These are phyloP conservation scores for Eudasyphora cyanicolor DNA, from an alignment of 2,888 invertebrate species.

Conservation along the genomic window DNA sequence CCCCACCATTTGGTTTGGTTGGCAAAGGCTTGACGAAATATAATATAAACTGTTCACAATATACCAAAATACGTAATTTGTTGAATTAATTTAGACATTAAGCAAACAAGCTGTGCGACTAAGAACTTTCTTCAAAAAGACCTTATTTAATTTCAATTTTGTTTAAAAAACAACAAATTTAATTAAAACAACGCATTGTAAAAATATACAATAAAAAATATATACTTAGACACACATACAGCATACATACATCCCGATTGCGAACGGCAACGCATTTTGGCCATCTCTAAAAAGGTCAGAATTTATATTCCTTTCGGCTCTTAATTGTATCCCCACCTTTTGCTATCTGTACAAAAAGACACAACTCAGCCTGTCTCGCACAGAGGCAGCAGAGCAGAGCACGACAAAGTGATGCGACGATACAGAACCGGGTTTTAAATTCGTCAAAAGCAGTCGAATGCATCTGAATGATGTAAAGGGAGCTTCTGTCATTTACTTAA, in stretches of 20 bases:
- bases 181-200: not conserved
- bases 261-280: not conserved
- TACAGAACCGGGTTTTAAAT: too few relatives aligned
- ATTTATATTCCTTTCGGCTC: conserved; percentile 14
- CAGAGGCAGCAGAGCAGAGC: not conserved
- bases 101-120: too few relatives aligned
- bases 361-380: not conserved
- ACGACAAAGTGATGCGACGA: too few relatives aligned
- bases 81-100: not conserved
- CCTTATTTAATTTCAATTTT: conserved; percentile 23
- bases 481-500: too few relatives aligned
- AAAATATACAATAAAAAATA: not conserved
- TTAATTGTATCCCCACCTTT: conserved; percentile 31
- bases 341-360: not conserved
- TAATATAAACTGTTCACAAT: not conserved
- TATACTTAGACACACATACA: not conserved
- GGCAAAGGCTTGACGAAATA: not conserved
- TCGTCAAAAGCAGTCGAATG: too few relatives aligned
- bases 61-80: not conserved
- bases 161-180: not conserved
- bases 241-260: not conserved
- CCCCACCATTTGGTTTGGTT: too few relatives aligned
- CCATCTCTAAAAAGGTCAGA: conserved; percentile 21
- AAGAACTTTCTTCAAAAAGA: not conserved
- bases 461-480: too few relatives aligned